Evolutionary conservation across 2,113 vertebrate species (phyloP), one percentile per base, ranked within the genome.

Genomic region (Grallaria varia): DNA sequence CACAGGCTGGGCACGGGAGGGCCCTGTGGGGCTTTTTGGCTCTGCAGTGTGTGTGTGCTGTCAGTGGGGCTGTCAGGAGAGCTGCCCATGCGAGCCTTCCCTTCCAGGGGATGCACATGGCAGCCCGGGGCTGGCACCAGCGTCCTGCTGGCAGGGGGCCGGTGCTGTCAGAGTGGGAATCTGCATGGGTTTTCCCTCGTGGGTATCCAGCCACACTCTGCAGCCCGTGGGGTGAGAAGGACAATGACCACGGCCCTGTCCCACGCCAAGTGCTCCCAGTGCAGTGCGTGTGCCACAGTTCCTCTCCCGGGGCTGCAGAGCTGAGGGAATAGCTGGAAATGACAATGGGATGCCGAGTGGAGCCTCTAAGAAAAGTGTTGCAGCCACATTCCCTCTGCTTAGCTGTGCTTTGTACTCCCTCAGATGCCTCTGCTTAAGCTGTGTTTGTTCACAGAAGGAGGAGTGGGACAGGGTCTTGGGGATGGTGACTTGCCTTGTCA

Each of bases 1-100:
- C 16, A 23, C 8, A 68, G 22, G 0, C 42, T 24, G 27, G 18
- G 40, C 19, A 0, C 0, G 2, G 20, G 7, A 27, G 18, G 33
- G 21, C 27, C 14, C 44, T 4, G n/a, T 2, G 11, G 20, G 64
- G 39, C 1, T 2, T 23, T 28, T 18, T 14, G 15, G 37, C 72
- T 66, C 19, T 10, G 3, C 1, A 0, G 18, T 6, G 33, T 22
- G 35, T 10, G 33, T 3, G 4, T 68, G 53, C 30, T 10, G 7
- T 33, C 25, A 3, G 13, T 8, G 49, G 45, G 31, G 64, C 78
- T 30, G 8, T 19, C 7, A 2, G 77, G 30, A 84, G 45, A 63
- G 49, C 44, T 66, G 80, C 28, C 42, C 37, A 14, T 9, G 4
- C 37, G 4, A 52, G 8, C 2, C 2, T 33, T n/a, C 2, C 7